Evolutionary conservation across 2,113 vertebrate species (phyloP).

Genomic region (Fulica atra): DNA sequence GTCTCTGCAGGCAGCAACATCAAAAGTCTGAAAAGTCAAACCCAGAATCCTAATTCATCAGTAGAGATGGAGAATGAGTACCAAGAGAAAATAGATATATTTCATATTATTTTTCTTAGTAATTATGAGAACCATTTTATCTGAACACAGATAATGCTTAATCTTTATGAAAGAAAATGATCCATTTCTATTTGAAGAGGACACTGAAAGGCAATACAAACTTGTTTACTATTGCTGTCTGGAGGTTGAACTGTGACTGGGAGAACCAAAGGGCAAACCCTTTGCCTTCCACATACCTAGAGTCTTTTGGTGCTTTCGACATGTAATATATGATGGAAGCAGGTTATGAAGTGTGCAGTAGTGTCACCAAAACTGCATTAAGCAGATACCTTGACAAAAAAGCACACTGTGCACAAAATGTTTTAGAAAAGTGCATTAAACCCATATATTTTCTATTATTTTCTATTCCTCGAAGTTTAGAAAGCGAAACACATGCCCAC

Average conservation of each 20-base stretch:
- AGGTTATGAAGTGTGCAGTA: neutral
- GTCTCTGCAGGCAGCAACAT: neutral
- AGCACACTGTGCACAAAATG: neutral
- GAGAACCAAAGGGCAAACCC: neutral
- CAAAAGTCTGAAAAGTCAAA: neutral
- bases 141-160: neutral
- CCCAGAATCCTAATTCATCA: neutral
- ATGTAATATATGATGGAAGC: fast-evolving
- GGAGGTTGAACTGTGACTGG: neutral
- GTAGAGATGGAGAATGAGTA: neutral
- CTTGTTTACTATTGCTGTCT: neutral
- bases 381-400: neutral
- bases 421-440: neutral
- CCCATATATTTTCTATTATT: neutral
- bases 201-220: neutral
- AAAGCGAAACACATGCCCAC: neutral
- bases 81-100: neutral
- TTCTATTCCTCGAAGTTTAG: neutral
- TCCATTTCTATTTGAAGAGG: neutral
- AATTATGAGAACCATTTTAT: neutral
- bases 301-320: neutral
- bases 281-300: fast-evolving
- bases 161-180: neutral
- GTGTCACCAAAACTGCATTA: neutral
- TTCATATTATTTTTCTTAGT: neutral